Evolutionary conservation across 2,113 vertebrate genomes (phyloP).

Genomic region (Odobenus rosmarus): DNA sequence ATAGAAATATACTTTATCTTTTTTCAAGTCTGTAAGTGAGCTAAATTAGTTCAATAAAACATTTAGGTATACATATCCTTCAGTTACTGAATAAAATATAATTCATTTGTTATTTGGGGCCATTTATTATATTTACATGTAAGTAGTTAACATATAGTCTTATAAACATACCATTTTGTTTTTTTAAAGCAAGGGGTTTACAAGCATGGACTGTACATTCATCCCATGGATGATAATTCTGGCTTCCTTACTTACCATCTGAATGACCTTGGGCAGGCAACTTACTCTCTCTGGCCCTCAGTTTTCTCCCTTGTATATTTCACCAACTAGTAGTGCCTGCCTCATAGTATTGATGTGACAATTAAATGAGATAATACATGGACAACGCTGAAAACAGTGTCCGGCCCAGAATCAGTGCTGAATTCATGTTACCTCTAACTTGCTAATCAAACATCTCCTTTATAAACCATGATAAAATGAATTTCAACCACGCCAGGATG

Average conservation of each 20-base stretch:
- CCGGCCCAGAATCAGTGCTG: not conserved
- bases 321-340: not conserved
- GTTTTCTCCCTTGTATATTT: not conserved
- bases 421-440: not conserved
- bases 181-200: not conserved
- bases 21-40: not conserved
- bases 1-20: not conserved
- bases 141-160: not conserved
- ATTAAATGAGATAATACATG: not conserved
- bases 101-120: not conserved
- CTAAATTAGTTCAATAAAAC: not conserved
- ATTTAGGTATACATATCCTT: not conserved
- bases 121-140: not conserved
- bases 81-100: not conserved
- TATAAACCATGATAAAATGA: not conserved
- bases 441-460: constrained; percentile 23
- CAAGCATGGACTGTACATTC: not conserved
- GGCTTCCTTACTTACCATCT: not conserved
- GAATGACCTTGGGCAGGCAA: not conserved
- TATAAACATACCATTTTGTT: not conserved
- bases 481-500: not conserved
- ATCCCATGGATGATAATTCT: not conserved
- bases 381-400: not conserved
- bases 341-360: not conserved
- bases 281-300: not conserved